Percentiles rank a stretch among this genome's conserved stretches.
These are phyloP conservation scores for Melanotaenia duboulayi DNA, from an alignment of 2,113 vertebrate species.

Conservation along the genomic window DNA sequence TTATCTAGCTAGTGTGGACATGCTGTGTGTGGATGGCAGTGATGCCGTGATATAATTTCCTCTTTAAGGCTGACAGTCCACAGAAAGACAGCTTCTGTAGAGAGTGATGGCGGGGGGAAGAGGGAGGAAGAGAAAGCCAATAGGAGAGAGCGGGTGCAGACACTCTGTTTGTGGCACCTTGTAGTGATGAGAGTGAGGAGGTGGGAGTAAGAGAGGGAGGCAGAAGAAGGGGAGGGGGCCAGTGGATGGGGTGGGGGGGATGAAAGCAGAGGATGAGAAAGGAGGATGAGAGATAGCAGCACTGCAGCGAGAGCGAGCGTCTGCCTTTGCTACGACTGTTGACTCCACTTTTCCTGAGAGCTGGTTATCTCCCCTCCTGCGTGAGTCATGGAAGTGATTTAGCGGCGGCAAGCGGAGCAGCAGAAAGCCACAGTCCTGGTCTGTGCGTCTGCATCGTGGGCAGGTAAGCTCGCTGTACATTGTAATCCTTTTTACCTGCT, in stretches of 20 bases:
- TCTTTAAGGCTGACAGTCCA: slow-evolving; percentile 61
- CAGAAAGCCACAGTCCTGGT: slow-evolving; percentile 28
- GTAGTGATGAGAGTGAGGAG: slow-evolving; percentile 54
- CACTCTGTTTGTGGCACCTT: slow-evolving; percentile 71
- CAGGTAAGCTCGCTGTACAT: slow-evolving; percentile 55
- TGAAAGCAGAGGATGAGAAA: slow-evolving; percentile 59
- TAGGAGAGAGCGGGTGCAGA: slow-evolving; percentile 62
- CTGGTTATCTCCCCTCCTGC: slow-evolving; percentile 38
- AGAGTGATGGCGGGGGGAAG: background rate
- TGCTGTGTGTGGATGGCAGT: slow-evolving; percentile 6
- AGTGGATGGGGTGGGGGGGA: slow-evolving; percentile 41
- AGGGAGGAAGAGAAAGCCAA: slow-evolving; percentile 44
- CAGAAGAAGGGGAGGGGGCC: slow-evolving; percentile 8
- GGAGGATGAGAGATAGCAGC: slow-evolving; percentile 60
- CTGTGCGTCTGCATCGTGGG: slow-evolving; percentile 14
- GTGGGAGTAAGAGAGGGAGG: slow-evolving; percentile 42
- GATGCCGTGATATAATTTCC: slow-evolving; percentile 30
- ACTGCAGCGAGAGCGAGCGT: slow-evolving; percentile 47
- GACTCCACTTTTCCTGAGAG: slow-evolving; percentile 60
- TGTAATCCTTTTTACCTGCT: background rate
- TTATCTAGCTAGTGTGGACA: background rate
- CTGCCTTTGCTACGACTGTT: slow-evolving; percentile 46
- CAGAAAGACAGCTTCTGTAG: slow-evolving; percentile 4
- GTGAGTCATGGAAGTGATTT: slow-evolving; percentile 72
- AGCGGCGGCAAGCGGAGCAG: slow-evolving; percentile 49